phyloP scores from a whole-genome alignment of 2,797 vertebrate genomes.

The Cossypha dichroa region DNA sequence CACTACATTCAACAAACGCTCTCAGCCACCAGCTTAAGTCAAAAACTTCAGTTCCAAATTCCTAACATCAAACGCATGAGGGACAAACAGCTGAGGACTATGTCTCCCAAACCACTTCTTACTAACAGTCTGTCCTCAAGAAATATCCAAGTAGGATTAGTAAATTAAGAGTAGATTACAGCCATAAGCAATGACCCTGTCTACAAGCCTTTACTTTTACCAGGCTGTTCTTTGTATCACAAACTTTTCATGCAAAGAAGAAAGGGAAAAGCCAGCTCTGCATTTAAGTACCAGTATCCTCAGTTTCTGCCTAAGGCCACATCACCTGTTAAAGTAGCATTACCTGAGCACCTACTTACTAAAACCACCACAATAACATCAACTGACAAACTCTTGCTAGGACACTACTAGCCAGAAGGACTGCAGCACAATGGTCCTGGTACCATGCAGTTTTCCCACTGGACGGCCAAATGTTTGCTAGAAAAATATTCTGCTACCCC shows the following conservation, averaged over 20 bases:
- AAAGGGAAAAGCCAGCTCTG: constrained; percentile 29
- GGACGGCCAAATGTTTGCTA: neutral
- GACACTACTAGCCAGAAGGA: neutral
- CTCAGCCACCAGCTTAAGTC: neutral
- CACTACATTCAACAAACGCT: neutral
- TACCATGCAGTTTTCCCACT: neutral
- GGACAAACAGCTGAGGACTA: neutral
- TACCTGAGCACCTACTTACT: neutral
- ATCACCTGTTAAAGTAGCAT: neutral
- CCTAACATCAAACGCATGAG: neutral
- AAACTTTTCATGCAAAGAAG: neutral
- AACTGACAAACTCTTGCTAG: neutral
- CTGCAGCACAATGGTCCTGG: neutral
- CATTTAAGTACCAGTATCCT: constrained; percentile 19
- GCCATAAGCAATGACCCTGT: neutral
- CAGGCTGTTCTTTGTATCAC: neutral
- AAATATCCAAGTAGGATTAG: neutral
- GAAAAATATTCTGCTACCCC: neutral
- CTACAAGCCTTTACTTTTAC: neutral
- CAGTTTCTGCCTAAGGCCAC: constrained; percentile 1
- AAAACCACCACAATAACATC: neutral
- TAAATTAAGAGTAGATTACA: neutral
- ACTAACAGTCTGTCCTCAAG: neutral
- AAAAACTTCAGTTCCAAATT: neutral
- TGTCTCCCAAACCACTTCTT: neutral